A percentile compares a stretch with the other conserved stretches of the same genome.
Evolutionary conservation across 2,797 vertebrate genomes (phyloP).

Genomic region (Sus cebifrons): DNA sequence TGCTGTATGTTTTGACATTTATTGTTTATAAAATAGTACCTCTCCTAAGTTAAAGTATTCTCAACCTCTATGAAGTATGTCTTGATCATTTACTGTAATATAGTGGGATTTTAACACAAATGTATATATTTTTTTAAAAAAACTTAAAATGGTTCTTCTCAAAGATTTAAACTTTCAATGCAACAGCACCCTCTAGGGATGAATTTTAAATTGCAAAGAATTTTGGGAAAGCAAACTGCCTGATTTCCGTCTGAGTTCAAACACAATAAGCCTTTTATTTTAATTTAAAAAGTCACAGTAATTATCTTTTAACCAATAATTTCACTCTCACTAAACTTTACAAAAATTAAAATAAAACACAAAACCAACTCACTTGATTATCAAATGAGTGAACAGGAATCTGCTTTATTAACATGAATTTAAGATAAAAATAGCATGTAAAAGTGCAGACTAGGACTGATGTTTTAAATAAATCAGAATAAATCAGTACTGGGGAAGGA

Average conservation of each 20-base stretch:
- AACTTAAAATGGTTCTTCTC: neutral
- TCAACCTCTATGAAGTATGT: neutral
- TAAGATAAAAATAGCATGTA: neutral
- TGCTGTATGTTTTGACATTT: neutral
- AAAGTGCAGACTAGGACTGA: neutral
- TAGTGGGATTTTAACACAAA: neutral
- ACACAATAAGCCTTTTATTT: neutral
- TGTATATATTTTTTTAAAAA: neutral
- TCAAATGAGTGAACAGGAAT: neutral
- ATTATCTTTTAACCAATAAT: neutral
- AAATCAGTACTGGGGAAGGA: neutral
- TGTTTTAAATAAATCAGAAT: constrained; percentile 38
- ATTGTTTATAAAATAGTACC: constrained; percentile 22
- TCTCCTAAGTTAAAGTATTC: neutral
- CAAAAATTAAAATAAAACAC: constrained; percentile 64
- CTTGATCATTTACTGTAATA: neutral
- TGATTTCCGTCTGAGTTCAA: neutral
- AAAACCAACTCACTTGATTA: constrained; percentile 6
- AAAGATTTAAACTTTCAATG: constrained; percentile 77
- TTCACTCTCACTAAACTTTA: constrained; percentile 18
- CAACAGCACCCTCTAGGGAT: constrained; percentile 90
- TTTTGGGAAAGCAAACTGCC: neutral
- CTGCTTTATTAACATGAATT: neutral
- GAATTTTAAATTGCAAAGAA: constrained; percentile 57
- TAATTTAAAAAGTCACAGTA: neutral